A percentile compares a stretch with the other conserved stretches of the same genome.
phyloP scores from a whole-genome alignment of 2,113 vertebrate species.

The Vicugna pacos region DNA sequence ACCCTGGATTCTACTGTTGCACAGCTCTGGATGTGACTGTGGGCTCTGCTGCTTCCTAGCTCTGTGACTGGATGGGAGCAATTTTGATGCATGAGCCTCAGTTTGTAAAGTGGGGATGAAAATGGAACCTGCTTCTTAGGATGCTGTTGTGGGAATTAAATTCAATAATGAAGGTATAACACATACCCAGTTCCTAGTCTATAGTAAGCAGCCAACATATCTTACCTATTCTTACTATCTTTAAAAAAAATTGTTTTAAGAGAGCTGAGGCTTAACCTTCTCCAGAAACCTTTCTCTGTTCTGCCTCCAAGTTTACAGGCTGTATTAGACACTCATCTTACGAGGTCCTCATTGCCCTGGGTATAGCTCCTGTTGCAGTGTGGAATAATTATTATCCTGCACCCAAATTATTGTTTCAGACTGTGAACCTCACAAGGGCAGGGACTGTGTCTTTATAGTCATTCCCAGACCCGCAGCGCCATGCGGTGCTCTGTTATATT shows the following conservation, averaged over 20 bases:
- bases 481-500: background rate
- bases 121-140: background rate
- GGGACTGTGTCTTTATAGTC: background rate
- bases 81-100: background rate
- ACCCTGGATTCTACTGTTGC: background rate
- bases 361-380: background rate
- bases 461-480: background rate
- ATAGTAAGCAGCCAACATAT: background rate
- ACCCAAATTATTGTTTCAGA: background rate
- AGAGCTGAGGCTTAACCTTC: background rate
- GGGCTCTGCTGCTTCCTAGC: background rate
- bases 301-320: background rate
- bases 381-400: background rate
- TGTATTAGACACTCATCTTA: background rate
- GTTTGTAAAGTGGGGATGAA: background rate
- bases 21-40: background rate
- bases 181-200: background rate
- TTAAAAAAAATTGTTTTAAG: background rate
- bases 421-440: background rate
- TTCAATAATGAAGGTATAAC: background rate
- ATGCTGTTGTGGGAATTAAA: background rate
- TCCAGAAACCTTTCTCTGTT: background rate
- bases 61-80: accelerated
- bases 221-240: background rate
- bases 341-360: background rate